phyloP scores from a whole-genome alignment of 2,888 invertebrate species.

The Rhingia campestris region DNA sequence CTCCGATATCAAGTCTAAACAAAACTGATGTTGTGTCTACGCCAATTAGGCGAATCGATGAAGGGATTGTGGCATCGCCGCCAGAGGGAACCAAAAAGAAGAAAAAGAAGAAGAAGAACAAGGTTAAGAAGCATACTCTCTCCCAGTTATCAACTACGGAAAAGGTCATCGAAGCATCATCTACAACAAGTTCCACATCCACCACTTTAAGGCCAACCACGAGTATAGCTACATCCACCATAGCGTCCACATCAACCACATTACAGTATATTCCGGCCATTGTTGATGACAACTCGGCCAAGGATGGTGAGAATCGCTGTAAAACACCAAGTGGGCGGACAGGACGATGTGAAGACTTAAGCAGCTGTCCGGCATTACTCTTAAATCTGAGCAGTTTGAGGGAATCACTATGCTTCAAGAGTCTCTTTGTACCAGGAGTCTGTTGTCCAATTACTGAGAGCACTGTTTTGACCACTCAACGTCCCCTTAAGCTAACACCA shows the following conservation, averaged over 20 bases:
- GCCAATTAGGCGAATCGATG: conserved; percentile 55
- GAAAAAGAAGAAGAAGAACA: conserved; percentile 79
- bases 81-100: conserved; percentile 81
- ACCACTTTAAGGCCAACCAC: conserved; percentile 79
- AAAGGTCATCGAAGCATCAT: conserved; percentile 44
- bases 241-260: conserved; percentile 79
- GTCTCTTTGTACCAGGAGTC: conserved; percentile 94
- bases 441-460: conserved; percentile 88
- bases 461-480: conserved; percentile 80
- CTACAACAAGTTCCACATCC: conserved; percentile 45
- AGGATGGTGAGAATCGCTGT: conserved; percentile 87
- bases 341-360: conserved; percentile 93
- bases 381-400: conserved; percentile 91
- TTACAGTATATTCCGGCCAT: conserved; percentile 45
- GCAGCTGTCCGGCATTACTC: conserved; percentile 93
- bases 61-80: conserved; percentile 75
- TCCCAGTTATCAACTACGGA: conserved; percentile 47
- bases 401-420: conserved; percentile 95
- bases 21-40: conserved; percentile 15
- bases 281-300: conserved; percentile 82
- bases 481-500: conserved; percentile 79
- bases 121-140: conserved; percentile 80
- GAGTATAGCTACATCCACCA: conserved; percentile 80
- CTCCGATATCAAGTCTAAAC: background rate
- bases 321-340: conserved; percentile 91